Evolutionary conservation across 1,140 invertebrate species (phyloP), one percentile per base, ranked within the genome.

Genomic region (Lanistes nyassanus): DNA sequence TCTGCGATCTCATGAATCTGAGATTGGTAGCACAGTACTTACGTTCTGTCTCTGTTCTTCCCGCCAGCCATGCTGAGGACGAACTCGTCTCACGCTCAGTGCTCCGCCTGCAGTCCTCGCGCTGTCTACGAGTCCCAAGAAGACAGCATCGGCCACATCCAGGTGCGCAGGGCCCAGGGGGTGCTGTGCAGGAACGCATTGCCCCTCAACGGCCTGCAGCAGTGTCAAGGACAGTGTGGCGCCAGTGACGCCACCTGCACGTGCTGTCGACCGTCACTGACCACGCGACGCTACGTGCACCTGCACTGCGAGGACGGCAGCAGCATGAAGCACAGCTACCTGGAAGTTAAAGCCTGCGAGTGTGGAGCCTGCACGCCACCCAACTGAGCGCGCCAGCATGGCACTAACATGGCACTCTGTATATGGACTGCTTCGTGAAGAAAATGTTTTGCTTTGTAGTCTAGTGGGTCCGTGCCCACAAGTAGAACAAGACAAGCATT

Each of bases 221-320:
- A 82, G 64, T 83, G 82, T 68, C 69, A 75, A 34, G 82, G 82
- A 7, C 78, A 76, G 53, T 83, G 80, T 58, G 69, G 58, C 31
- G 80, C 80, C 0, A 31, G 39, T 16, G 62, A 76, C 36, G 77
- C 79, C 75, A 78, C 80, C 19, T 83, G 82, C 64, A 74, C 74
- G 3, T 83, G 82, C 60, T 83, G 82, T 60, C 80, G 79, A 62
- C 77, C 82, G 56, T 60, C 70, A 53, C 34, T 56, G 19, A 80
- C 79, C 23, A 55, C 65, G 1, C 23, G 74, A 16, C 75, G 74
- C 31, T 66, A 65, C 16, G 60, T 81, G 9, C 34, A 69, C 21
- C 73, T 83, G 21, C 67, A 65, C 13, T 83, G 82, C 67, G 36
- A 58, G 5, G 74, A 80, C 58, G 80, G 80, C 21, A 76, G 62